phyloP scores from a whole-genome alignment of 2,888 invertebrate species.

The Mythimna albipuncta region DNA sequence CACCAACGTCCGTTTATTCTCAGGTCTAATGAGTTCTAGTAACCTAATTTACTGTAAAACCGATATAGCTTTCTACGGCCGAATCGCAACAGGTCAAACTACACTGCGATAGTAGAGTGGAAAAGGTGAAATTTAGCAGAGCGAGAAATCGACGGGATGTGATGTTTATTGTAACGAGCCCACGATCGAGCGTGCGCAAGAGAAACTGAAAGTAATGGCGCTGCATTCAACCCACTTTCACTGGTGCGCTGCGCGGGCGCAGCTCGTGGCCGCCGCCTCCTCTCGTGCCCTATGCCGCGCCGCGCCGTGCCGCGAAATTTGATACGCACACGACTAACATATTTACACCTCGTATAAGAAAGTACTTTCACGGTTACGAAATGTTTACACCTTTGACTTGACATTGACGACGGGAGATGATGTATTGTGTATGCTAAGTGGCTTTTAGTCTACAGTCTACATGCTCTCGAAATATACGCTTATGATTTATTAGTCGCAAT shows the following conservation, averaged over 20 bases:
- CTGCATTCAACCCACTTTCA: conserved; percentile 90
- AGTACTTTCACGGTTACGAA: conserved; percentile 69
- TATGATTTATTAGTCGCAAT: conserved; percentile 37
- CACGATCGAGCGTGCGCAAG: conserved; percentile 86
- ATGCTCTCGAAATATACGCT: background rate
- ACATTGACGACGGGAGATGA: conserved; percentile 50
- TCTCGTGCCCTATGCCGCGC: conserved; percentile 65
- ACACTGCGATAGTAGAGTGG: conserved; percentile 82
- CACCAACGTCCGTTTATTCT: conserved; percentile 47
- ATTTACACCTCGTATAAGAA: conserved; percentile 62
- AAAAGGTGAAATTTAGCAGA: conserved; percentile 90
- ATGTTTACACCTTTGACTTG: conserved; percentile 53
- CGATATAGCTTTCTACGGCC: conserved; percentile 82
- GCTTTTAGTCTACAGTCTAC: conserved; percentile 36
- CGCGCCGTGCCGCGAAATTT: conserved; percentile 44
- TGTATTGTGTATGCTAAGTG: conserved; percentile 41
- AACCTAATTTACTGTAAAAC: conserved; percentile 65
- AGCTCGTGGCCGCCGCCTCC: conserved; percentile 47
- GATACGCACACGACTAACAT: conserved; percentile 54
- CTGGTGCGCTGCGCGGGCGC: conserved; percentile 79
- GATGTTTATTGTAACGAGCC: conserved; percentile 90
- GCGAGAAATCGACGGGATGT: conserved; percentile 90
- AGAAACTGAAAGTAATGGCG: conserved; percentile 90
- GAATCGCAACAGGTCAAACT: conserved; percentile 80
- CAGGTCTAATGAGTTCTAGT: conserved; percentile 64